Evolutionary conservation across 2,888 invertebrate species (phyloP), one percentile per base, ranked within the genome.

Genomic region (Anticlea derivata): DNA sequence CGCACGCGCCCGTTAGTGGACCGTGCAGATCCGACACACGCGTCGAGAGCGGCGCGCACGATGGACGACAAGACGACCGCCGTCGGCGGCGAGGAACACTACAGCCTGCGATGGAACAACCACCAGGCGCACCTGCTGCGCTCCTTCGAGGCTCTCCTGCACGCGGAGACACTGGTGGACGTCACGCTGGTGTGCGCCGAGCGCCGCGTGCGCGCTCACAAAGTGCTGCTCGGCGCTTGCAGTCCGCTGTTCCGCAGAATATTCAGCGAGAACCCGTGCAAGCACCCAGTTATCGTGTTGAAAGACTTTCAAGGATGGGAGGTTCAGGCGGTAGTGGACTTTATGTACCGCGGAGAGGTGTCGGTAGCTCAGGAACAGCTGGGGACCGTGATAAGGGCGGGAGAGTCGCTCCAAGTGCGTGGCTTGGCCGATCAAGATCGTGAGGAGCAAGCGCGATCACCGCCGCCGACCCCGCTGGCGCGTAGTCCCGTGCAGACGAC

Each of bases 291-390:
- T 65, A 96, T 98, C 75, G 96, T 97, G 65, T 88, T 98, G 56
- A 97, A 97, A 81, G 97, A 97, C 90, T 96, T 97, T 80, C 94
- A 94, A 70, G 96, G 95, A 63, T 96, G 96, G 94, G 97, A 97
- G 72, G 95, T 98, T 57, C 96, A 96, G 71, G 96, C 96, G 24
- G 95, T 97, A 55, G 95, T 97, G 56, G 96, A 97, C 86, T 98
- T 97, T 76, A 97, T 97, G 97, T 98, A 98, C 87, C 95, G 96
- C 64, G 97, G 97, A 27, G 97, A 97, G 88, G 96, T 97, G 66
- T 96, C 96, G 63, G 96, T 97, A 41, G 94, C 95, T 5, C 96
- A 96, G 70, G 96, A 96, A 74, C 95, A 96, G 58, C 91, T 97
- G 17, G 94, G 95, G 48, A 94, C 94, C 7, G 92, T 98, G 64